phyloP scores from a whole-genome alignment of 2,113 vertebrate species.

The Solea senegalensis region DNA sequence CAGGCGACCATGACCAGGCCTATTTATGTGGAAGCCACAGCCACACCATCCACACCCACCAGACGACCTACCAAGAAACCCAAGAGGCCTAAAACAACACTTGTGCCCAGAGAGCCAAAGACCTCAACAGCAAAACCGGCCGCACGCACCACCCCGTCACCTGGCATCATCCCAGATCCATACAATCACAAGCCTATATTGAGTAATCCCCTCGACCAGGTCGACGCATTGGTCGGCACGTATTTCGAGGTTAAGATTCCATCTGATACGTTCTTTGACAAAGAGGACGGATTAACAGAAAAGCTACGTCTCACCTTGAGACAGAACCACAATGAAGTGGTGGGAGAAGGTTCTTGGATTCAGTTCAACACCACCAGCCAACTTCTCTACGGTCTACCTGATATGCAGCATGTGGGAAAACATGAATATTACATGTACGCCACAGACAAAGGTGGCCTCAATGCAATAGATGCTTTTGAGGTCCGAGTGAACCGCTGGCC shows the following conservation, averaged over 20 bases:
- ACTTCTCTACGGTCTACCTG: conserved; percentile 93
- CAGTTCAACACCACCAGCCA: conserved; percentile 98
- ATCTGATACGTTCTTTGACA: conserved; percentile 93
- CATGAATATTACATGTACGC: conserved; percentile 98
- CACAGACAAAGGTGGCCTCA: conserved; percentile 91
- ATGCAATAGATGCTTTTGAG: conserved; percentile 91
- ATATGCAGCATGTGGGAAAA: conserved; percentile 86
- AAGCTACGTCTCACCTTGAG: conserved; percentile 92
- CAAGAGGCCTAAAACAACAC: conserved; percentile 86
- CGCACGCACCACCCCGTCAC: conserved; percentile 81
- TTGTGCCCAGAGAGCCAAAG: conserved; percentile 82
- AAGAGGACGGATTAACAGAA: conserved; percentile 94
- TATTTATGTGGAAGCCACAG: conserved; percentile 84
- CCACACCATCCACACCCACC: conserved; percentile 78
- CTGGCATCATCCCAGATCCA: conserved; percentile 64
- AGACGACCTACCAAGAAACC: conserved; percentile 83
- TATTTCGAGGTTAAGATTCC: conserved; percentile 99
- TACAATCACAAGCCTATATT: conserved; percentile 86
- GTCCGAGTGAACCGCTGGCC: conserved; percentile 91
- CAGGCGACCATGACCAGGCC: conserved; percentile 87
- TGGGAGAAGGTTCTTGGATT: conserved; percentile 92
- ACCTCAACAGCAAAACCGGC: conserved; percentile 81
- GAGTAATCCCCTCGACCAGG: conserved; percentile 92
- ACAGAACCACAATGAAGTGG: conserved; percentile 86
- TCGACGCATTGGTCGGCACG: conserved; percentile 91